Conservation (phyloP, 2,797 vertebrate genomes). For the Corythornis leucogaster region DNA sequence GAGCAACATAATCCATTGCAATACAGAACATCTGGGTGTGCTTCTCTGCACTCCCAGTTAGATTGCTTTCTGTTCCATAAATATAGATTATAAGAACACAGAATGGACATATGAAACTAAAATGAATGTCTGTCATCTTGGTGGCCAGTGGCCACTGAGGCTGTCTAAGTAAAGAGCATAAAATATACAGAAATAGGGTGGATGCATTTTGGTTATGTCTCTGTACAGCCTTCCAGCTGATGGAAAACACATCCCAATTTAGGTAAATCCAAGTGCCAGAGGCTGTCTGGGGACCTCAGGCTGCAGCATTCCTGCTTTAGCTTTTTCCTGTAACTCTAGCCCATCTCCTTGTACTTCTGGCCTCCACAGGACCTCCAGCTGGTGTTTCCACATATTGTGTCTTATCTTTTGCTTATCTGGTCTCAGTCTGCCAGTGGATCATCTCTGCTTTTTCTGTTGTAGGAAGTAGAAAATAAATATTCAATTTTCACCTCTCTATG, state of each 20-base stretch:
- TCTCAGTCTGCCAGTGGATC: not conserved
- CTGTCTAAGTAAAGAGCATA: not conserved
- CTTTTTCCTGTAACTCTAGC: not conserved
- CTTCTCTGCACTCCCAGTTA: not conserved
- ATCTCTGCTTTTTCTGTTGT: not conserved
- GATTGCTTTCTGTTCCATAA: not conserved
- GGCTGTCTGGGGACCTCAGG: not conserved
- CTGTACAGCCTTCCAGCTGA: not conserved
- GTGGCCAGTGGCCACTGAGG: not conserved
- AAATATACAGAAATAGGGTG: not conserved
- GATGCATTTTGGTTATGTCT: fast-evolving
- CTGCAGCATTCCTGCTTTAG: not conserved
- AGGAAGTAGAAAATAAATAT: not conserved
- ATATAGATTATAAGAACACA: not conserved
- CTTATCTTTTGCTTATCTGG: not conserved
- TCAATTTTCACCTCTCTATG: not conserved
- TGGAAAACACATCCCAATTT: not conserved
- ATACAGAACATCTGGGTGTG: fast-evolving
- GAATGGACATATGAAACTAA: not conserved
- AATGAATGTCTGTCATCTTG: not conserved
- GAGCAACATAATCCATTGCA: not conserved
- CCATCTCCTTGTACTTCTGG: not conserved
- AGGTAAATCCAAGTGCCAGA: not conserved
- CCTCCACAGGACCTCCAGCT: not conserved
- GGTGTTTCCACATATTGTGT: not conserved